Percentiles rank a stretch among this genome's conserved stretches.
Evolutionary conservation across 1,140 invertebrate genomes (phyloP).

Genomic region (Calosoma granatense): DNA sequence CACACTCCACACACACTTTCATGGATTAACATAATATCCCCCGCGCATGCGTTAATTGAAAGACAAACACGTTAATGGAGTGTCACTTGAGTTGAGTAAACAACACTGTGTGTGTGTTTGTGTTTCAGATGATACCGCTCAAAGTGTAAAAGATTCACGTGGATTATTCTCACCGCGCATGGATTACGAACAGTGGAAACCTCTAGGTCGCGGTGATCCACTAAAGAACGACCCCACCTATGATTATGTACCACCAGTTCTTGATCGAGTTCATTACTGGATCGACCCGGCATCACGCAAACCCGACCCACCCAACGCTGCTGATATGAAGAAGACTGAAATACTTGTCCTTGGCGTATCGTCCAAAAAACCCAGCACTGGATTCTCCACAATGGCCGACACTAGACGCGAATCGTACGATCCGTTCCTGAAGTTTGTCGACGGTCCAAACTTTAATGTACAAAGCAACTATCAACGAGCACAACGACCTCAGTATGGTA

Average conservation of each 20-base stretch:
- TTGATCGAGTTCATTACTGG: slow-evolving; percentile 69
- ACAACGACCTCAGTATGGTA: slow-evolving; percentile 21
- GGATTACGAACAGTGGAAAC: slow-evolving; percentile 69
- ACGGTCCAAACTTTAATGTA: slow-evolving; percentile 35
- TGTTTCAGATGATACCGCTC: slow-evolving; percentile 1
- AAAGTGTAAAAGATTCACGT: slow-evolving; percentile 23
- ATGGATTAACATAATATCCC: too few species aligned
- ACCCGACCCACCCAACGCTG: slow-evolving; percentile 31
- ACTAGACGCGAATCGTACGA: slow-evolving; percentile 33
- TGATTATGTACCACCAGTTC: slow-evolving; percentile 65
- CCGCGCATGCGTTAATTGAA: slow-evolving; percentile 4
- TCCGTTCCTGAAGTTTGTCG: slow-evolving; percentile 41
- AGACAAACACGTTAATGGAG: background rate
- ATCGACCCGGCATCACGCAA: slow-evolving; percentile 41
- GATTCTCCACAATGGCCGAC: slow-evolving; percentile 28
- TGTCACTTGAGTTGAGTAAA: background rate
- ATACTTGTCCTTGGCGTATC: slow-evolving; percentile 56
- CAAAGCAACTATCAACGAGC: slow-evolving; percentile 26
- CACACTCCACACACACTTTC: background rate
- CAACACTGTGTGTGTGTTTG: background rate
- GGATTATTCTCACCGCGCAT: slow-evolving; percentile 53
- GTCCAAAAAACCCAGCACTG: slow-evolving; percentile 48
- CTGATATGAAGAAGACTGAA: slow-evolving; percentile 46
- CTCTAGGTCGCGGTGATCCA: slow-evolving; percentile 62
- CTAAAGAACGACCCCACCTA: slow-evolving; percentile 71